These are phyloP conservation scores for Rattus norvegicus DNA, from an alignment of 2,113 vertebrate genomes.

Conservation along the genomic window GRCr8 NC_086022.1:119200501-119201000, in stretches of 20 bases:
- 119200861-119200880: not conserved
- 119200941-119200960: too few relatives aligned
- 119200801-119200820: not conserved
- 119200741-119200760: fast-evolving
- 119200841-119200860: not conserved
- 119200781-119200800: not conserved
- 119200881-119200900: not conserved
- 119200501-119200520: too few relatives aligned
- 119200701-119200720: not conserved
- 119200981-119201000: too few relatives aligned
- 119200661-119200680: not conserved
- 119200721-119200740: not conserved
- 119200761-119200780: not conserved
- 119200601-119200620: too few relatives aligned
- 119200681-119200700: not conserved
- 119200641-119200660: too few relatives aligned
- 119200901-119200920: not conserved
- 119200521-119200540: too few relatives aligned
- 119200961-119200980: too few relatives aligned
- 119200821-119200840: not conserved
- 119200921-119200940: not conserved
- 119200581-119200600: too few relatives aligned
- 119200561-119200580: too few relatives aligned
- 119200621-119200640: too few relatives aligned
- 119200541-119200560: too few relatives aligned